Evolutionary conservation across 2,113 vertebrate species (phyloP), one percentile per base, ranked within the genome.

Genomic region (Sander lucioperca): DNA sequence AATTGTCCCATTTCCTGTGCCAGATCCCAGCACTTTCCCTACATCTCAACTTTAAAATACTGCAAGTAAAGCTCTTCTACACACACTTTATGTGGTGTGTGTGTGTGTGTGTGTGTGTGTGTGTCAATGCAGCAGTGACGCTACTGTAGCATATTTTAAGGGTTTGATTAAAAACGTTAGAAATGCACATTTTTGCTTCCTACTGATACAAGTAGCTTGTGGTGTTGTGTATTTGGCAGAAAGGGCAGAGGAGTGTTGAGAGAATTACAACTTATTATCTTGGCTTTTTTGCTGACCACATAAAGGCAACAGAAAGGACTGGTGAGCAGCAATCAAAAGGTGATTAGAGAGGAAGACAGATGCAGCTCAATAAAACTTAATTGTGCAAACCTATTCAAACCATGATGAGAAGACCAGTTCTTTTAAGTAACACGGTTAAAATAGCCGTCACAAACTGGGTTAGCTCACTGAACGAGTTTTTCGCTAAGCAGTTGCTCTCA

Each of bases 1-100:
- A 68, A 82, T 70, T 75, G 59, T 71, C 53, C 51, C 61, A 76
- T 66, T 83, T 85, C 21, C 66, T 45, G 27, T 19, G 61, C 67
- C 78, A 81, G 53, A n/a, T 73, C 54, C 19, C 45, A 36, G 19
- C 54, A 62, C 23, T 19, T 33, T 53, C 65, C 64, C 50, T 30
- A 51, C 58, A 53, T 47, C 53, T 51, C 45, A 61, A 66, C 74
- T 81, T 57, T 48, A 13, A 50, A 57, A 81, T 47, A 56, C 27
- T 81, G 83, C 63, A 72, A 80, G 47, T 45, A 51, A 61, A 77
- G 66, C 64, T 56, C 53, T 30, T 71, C 23, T 16, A 4, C 2
- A 9, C 43, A 43, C 36, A 53, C 59, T 48, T 3, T 14, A 47
- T 30, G 57, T 43, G 74, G 39, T 63, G 59, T 27, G 48, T 13